Conservation (phyloP, 2,797 vertebrate genomes). For the Peromyscus attwateri region DNA sequence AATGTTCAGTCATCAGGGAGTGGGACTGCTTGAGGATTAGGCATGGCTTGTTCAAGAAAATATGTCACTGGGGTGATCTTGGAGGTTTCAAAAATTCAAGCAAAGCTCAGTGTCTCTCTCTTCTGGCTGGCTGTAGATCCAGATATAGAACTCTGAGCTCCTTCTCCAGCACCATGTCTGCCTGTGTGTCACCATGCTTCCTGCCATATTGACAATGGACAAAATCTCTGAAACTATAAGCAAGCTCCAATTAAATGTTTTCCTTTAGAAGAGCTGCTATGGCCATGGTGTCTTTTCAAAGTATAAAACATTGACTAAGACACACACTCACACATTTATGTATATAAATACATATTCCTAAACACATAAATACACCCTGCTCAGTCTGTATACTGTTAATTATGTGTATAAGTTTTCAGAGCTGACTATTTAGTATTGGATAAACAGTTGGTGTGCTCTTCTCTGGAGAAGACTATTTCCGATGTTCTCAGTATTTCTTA, state of each 20-base stretch:
- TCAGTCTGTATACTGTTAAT: background rate
- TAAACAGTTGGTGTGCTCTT: background rate
- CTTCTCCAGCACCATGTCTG: background rate
- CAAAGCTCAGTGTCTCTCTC: background rate
- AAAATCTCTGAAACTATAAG: background rate
- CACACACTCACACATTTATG: background rate
- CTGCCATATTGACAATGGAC: background rate
- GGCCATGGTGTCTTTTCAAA: background rate
- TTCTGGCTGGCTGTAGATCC: background rate
- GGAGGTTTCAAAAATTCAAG: background rate
- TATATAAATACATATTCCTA: background rate
- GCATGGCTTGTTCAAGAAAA: background rate
- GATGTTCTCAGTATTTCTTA: background rate
- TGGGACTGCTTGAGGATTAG: background rate
- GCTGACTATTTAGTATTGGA: background rate
- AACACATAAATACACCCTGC: background rate
- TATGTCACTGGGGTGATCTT: background rate
- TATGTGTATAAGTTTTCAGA: background rate
- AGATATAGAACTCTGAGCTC: background rate
- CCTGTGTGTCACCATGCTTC: background rate
- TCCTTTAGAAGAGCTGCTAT: background rate
- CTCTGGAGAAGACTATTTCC: background rate
- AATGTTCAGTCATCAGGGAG: no score
- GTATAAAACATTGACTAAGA: background rate
- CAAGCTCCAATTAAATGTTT: background rate